Evolutionary conservation across 2,797 vertebrate species (phyloP), one percentile per base, ranked within the genome.

Genomic region (Morus bassanus): DNA sequence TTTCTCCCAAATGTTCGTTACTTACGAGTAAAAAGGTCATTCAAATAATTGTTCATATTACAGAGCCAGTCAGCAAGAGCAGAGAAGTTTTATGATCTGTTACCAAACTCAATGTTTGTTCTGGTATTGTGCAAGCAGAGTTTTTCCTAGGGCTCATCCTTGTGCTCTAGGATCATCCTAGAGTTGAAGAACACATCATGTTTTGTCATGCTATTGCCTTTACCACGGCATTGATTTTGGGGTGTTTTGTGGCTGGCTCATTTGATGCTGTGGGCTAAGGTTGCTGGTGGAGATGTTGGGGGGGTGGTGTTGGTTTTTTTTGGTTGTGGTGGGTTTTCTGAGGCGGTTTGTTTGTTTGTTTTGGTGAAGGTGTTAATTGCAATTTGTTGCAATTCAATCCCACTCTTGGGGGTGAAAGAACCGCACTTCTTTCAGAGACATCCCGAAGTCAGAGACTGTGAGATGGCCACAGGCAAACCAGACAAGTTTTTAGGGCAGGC

Each of bases 271-370:
- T 0, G 4, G 9, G 25, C 51, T 61, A 13, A 61, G 35, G 16
- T 18, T 63, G 18, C 61, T 72, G 50, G 28, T 45, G 51, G 80
- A 76, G 24, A 25, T 28, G 33, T 18, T 2, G 21, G 16, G 35
- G 45, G 9, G 4, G 9, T 2, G 17, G 3, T 54, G 39, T 9
- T 69, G n/a, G 3, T 10, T 10, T 30, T 59, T 50, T 57, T 50
- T 41, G 1, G 7, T 28, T 50, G 33, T 57, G 27, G 27, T 3
- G 21, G 33, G 3, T 2, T 46, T 45, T 54, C 4, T 67, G 33
- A 59, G 39, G 23, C 5, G 1, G 1, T 8, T 30, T 17, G 2
- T 8, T 27, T 17, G 2, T 25, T 51, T 61, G 13, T 18, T 73
- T 77, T 54, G 68, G 70, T 77, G 33, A 28, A 33, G 19, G 3